Evolutionary conservation across 2,797 vertebrate genomes (phyloP).

Genomic region (Mastacembelus armatus): DNA sequence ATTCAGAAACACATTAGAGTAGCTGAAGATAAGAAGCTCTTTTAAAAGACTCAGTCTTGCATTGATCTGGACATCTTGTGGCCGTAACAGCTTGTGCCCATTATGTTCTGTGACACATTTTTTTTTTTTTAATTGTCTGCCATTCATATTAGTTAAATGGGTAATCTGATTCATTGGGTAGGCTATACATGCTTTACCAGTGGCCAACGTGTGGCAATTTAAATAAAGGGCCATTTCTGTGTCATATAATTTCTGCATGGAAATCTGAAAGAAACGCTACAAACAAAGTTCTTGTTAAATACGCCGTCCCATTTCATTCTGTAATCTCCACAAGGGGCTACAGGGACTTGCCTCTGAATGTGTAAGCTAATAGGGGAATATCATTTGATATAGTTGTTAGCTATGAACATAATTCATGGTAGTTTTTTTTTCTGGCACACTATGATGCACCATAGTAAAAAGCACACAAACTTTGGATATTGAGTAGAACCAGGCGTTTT

Average conservation of each 20-base stretch:
- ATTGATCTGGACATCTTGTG: slow-evolving; percentile 10
- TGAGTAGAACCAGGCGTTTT: slow-evolving; percentile 40
- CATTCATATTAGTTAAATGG: no score
- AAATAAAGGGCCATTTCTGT: slow-evolving; percentile 19
- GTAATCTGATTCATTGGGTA: slow-evolving; percentile 29
- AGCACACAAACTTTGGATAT: slow-evolving; percentile 36
- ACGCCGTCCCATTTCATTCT: slow-evolving; percentile 29
- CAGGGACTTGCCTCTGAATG: slow-evolving; percentile 46
- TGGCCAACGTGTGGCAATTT: slow-evolving; percentile 52
- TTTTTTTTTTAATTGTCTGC: background rate
- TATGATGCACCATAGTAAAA: slow-evolving; percentile 40
- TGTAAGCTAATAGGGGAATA: slow-evolving; percentile 54
- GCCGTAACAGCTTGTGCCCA: slow-evolving; percentile 19
- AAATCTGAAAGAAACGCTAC: slow-evolving; percentile 8
- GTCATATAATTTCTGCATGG: slow-evolving; percentile 25
- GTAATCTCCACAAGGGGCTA: slow-evolving; percentile 56
- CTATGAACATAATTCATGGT: slow-evolving; percentile 57
- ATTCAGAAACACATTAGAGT: slow-evolving; percentile 55
- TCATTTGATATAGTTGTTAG: slow-evolving; percentile 57
- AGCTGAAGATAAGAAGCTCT: slow-evolving; percentile 18
- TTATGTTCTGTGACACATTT: slow-evolving; percentile 6
- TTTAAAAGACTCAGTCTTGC: slow-evolving; percentile 38
- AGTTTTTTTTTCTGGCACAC: slow-evolving; percentile 23
- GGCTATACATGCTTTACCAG: slow-evolving; percentile 32
- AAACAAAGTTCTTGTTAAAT: slow-evolving; percentile 41